Conservation (phyloP, 1,140 invertebrate genomes). For the Leptoteleia sp. region DNA sequence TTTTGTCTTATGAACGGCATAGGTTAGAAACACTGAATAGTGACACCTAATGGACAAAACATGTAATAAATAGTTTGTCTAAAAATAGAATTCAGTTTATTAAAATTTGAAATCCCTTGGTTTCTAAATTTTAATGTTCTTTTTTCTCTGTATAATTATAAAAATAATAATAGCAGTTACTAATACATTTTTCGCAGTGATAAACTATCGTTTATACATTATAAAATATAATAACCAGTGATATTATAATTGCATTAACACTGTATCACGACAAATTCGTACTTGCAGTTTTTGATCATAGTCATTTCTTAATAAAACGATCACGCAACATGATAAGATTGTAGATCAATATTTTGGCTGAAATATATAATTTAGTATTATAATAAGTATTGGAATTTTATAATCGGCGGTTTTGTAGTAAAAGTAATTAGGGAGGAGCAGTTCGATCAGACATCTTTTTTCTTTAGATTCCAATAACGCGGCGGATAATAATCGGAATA, state of each 20-base stretch:
- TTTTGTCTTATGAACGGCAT: no score
- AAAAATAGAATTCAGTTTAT: no score
- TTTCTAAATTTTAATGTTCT: no score
- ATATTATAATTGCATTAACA: constrained; percentile 9
- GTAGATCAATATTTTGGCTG: constrained; percentile 21
- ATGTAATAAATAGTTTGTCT: no score
- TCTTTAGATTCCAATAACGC: constrained; percentile 24
- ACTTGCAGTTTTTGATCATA: constrained; percentile 20
- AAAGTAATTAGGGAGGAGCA: constrained; percentile 47
- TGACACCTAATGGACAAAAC: no score
- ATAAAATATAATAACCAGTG: no score
- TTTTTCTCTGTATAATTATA: no score
- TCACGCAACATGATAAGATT: constrained; percentile 19
- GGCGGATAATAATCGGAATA: constrained; percentile 28
- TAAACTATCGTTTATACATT: no score
- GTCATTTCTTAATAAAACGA: constrained; percentile 35
- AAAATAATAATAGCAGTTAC: no score
- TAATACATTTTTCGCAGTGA: no score
- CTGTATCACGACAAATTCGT: constrained; percentile 10
- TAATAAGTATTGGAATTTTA: constrained; percentile 25
- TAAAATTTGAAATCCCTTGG: no score
- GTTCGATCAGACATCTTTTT: constrained; percentile 18
- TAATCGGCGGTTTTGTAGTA: constrained; percentile 35
- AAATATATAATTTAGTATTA: constrained; percentile 49
- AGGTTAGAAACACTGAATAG: no score